These are phyloP conservation scores for Drosophila miranda DNA, from an alignment of 1,140 invertebrate species.

Conservation along the genomic window DNA sequence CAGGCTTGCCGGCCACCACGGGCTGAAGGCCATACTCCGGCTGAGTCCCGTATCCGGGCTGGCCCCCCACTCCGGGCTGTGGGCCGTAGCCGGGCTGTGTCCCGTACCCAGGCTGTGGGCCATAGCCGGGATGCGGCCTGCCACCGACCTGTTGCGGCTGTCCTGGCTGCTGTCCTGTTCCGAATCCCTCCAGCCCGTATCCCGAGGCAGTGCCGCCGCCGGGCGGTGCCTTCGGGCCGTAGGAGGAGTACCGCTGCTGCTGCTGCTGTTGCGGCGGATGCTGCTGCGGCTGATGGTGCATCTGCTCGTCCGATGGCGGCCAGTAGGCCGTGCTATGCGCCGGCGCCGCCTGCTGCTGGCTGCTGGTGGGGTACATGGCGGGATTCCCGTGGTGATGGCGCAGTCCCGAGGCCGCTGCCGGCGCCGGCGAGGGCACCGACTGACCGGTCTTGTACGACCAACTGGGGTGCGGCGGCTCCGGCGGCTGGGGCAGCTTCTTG, in stretches of 20 bases:
- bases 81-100: background rate
- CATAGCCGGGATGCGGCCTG: constrained; percentile 17
- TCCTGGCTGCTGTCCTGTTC: background rate
- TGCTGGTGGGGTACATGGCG: constrained; percentile 32
- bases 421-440: constrained; percentile 20
- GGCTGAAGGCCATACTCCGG: no score
- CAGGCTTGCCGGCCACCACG: no score
- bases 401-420: constrained; percentile 21
- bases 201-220: background rate
- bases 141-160: no score
- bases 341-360: constrained; percentile 20
- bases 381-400: constrained; percentile 38
- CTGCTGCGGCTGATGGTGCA: constrained; percentile 27
- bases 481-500: constrained; percentile 43
- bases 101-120: constrained; percentile 11
- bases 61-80: background rate
- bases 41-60: no score
- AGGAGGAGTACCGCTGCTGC: constrained; percentile 50
- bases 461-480: constrained; percentile 17
- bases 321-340: constrained; percentile 38
- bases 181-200: background rate
- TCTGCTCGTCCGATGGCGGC: constrained; percentile 44
- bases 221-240: constrained; percentile 23
- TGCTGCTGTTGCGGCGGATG: constrained; percentile 3
- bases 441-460: constrained; percentile 57